Percentiles rank a stretch among this genome's conserved stretches.
Evolutionary conservation across 2,888 invertebrate species (phyloP).

Genomic region (Vandiemenella viatica): DNA sequence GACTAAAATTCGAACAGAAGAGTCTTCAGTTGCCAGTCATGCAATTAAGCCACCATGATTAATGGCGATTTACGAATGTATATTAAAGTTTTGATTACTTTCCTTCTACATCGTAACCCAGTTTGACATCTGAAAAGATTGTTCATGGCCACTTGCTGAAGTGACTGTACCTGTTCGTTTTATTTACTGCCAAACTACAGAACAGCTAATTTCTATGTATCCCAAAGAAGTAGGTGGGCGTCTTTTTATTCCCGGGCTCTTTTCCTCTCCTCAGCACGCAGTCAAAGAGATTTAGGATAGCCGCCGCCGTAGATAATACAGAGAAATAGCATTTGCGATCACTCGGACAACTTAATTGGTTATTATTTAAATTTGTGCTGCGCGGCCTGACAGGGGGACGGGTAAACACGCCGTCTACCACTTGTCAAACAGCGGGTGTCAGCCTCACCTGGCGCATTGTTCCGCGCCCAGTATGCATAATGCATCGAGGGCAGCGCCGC

Average conservation of each 20-base stretch:
- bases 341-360: slow-evolving; percentile 3
- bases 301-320: too few species aligned
- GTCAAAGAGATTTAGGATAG: background rate
- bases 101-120: too few species aligned
- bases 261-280: background rate
- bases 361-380: slow-evolving; percentile 3
- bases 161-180: background rate
- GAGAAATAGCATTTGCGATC: slow-evolving; percentile 1
- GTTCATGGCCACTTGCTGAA: background rate
- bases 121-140: too few species aligned
- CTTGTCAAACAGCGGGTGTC: too few species aligned
- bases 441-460: too few species aligned
- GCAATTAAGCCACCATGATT: too few species aligned
- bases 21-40: too few species aligned
- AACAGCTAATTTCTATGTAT: background rate
- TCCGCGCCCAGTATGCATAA: too few species aligned
- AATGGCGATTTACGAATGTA: too few species aligned
- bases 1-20: too few species aligned
- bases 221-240: background rate
- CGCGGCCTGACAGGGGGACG: background rate
- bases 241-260: background rate
- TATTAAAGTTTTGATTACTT: too few species aligned
- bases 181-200: background rate
- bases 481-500: too few species aligned
- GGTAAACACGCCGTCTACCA: background rate